Evolutionary conservation across 2,888 invertebrate species (phyloP).

Genomic region (Vanessa cardui): DNA sequence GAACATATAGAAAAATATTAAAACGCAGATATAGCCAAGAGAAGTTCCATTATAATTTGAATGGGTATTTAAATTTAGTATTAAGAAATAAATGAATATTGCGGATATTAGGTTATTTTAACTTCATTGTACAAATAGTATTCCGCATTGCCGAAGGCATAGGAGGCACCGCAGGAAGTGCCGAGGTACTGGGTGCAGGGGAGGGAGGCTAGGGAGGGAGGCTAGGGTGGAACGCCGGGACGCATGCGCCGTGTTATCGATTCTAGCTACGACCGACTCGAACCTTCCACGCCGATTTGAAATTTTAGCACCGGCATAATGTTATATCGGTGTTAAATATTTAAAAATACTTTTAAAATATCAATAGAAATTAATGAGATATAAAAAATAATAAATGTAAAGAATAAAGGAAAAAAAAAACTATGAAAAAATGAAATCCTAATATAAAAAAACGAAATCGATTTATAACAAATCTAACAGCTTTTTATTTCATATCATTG

Average conservation of each 20-base stretch:
- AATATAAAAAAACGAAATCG: background rate
- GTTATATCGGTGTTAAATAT: no score
- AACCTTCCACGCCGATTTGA: constrained; percentile 22
- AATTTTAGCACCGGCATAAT: constrained; percentile 20
- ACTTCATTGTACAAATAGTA: constrained; percentile 39
- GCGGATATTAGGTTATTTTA: constrained; percentile 24
- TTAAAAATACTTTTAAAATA: no score
- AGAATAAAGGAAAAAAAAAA: no score
- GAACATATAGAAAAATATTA: no score
- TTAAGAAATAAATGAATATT: no score
- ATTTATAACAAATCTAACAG: background rate
- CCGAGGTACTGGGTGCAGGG: constrained; percentile 10
- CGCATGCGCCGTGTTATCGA: constrained; percentile 47
- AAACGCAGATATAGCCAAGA: no score
- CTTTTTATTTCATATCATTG: background rate
- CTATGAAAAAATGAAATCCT: background rate
- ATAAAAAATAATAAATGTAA: no score
- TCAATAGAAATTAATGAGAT: no score
- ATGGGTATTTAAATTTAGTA: no score
- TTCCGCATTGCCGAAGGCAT: constrained; percentile 36
- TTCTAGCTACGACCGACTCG: constrained; percentile 25
- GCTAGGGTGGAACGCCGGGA: constrained; percentile 15
- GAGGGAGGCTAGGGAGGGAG: constrained; percentile 22
- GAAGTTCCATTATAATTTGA: no score
- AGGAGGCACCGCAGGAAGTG: constrained; percentile 49